A percentile compares a stretch with the other conserved stretches of the same genome.
These are phyloP conservation scores for Alca torda DNA, from an alignment of 2,797 vertebrate genomes.

Conservation along the genomic window DNA sequence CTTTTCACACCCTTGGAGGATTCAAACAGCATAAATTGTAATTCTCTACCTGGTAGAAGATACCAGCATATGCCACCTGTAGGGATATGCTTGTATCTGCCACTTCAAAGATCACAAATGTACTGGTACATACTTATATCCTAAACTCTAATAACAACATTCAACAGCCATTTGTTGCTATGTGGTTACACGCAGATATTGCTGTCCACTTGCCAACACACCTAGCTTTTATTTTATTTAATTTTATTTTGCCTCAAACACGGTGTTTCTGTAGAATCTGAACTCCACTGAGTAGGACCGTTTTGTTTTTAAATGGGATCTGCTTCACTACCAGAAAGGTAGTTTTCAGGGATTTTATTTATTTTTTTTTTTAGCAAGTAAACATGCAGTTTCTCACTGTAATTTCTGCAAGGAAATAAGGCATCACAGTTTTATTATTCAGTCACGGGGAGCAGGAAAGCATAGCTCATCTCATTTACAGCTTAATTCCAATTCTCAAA, in stretches of 20 bases:
- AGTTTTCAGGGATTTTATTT: neutral
- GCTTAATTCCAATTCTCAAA: neutral
- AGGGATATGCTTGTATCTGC: neutral
- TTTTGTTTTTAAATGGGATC: neutral
- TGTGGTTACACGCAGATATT: neutral
- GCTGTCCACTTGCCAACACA: neutral
- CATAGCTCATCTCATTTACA: neutral
- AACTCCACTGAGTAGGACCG: neutral
- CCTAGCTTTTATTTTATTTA: neutral
- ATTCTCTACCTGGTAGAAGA: neutral
- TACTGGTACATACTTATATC: neutral
- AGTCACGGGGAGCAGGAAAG: neutral
- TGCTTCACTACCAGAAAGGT: neutral
- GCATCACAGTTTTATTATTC: neutral
- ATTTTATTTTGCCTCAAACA: neutral
- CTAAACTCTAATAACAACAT: neutral
- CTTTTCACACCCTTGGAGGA: neutral
- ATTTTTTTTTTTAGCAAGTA: neutral
- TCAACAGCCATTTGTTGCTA: neutral
- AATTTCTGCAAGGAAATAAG: neutral
- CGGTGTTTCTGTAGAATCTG: neutral
- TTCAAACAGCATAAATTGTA: neutral
- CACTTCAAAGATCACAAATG: neutral
- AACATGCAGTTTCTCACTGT: neutral
- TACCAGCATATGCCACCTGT: neutral